Evolutionary conservation across 2,888 invertebrate genomes (phyloP).

Genomic region (Tiliacea citrago): DNA sequence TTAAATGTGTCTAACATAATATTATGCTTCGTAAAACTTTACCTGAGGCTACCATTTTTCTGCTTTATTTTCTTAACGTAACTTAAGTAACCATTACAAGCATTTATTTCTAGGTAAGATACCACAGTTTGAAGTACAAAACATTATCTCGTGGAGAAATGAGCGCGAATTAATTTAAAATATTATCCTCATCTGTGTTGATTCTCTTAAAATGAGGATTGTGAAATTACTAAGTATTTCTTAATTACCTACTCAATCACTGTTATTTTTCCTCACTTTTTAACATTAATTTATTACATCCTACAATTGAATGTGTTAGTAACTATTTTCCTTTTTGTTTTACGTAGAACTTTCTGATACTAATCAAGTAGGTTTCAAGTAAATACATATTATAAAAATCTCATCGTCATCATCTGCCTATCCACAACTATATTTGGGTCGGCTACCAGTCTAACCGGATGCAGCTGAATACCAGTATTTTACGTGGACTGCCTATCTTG

Average conservation of each 20-base stretch:
- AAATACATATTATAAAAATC: too few relatives aligned
- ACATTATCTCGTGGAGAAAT: slow-evolving; percentile 26
- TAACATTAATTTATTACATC: slow-evolving; percentile 21
- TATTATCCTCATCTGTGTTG: slow-evolving; percentile 45
- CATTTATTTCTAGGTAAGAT: background rate
- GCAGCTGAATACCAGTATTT: too few relatives aligned
- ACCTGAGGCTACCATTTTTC: too few relatives aligned
- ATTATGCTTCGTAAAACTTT: background rate
- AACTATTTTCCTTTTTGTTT: background rate
- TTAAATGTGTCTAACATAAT: background rate
- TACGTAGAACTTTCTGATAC: background rate
- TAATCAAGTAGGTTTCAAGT: background rate
- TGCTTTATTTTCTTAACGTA: too few relatives aligned
- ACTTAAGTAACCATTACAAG: background rate
- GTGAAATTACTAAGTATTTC: slow-evolving; percentile 53
- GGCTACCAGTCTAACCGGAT: too few relatives aligned
- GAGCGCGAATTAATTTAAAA: slow-evolving; percentile 50
- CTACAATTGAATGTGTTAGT: background rate
- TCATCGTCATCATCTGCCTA: too few relatives aligned
- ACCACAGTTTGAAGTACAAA: background rate
- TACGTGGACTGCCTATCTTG: too few relatives aligned
- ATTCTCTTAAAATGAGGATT: slow-evolving; percentile 47
- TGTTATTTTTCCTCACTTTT: slow-evolving; percentile 30
- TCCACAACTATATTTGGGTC: too few relatives aligned
- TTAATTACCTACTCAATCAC: slow-evolving; percentile 57